Evolutionary conservation across 1,140 invertebrate genomes (phyloP), one percentile per base, ranked within the genome.

Genomic region (Gryllus bimaculatus): DNA sequence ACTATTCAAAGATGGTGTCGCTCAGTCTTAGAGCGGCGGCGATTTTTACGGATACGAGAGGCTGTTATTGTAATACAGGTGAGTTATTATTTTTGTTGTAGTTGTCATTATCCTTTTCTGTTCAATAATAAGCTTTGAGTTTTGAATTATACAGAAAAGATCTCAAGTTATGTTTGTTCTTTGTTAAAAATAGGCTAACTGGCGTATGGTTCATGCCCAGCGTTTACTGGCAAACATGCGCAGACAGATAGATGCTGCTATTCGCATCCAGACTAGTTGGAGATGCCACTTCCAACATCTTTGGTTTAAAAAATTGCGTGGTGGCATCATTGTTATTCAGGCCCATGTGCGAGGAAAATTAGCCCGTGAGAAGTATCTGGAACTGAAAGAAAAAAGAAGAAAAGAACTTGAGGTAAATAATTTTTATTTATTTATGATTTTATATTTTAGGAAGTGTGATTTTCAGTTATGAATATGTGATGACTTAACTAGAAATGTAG

Each of bases 1-100:
- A 92, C 91, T 0, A 94, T 99, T 81, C 97, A 99, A 86, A 88
- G 95, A 78, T 98, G 96, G 96, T 96, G 96, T 85, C 89, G 96
- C 74, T 91, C 93, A 0, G 90, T 92, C 82, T 85, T 96, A 47
- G 93, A 96, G 83, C 86, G 95, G 73, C 86, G 92, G 79, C 89
- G 91, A 80, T 98, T 95, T 87, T 85, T 95, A 0, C 88, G 90
- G 78, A 85, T 97, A 79, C 90, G 91, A 81, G 88, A 91, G 78
- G 92, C 94, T 47, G 91, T 92, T 0, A 86, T 95, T 75, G 89
- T 90, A 66, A 90, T 97, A 83, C 96, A 98, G 87, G 90, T 88
- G 82, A 73, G 47, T 48, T 20, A 20, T 12, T 48, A 48, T 10
- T 3, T 66, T 66, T 10, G 0, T 66, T 66, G 18, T 66, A 66